Conservation (phyloP, 2,113 vertebrate species). For the Leptocoma aspasia region DNA sequence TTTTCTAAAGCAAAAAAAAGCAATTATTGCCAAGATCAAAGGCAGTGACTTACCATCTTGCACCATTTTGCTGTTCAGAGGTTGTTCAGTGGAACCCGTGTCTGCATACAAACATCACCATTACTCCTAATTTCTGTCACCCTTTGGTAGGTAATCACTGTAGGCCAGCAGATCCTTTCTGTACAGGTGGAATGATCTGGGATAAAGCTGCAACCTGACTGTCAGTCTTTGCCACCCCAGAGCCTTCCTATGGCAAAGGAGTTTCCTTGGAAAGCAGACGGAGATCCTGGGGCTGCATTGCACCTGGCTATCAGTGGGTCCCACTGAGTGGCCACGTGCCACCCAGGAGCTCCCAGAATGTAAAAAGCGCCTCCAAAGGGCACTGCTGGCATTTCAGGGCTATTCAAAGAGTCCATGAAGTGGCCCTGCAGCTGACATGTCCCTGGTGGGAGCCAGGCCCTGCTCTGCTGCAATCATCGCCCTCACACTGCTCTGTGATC, state of each 20-base stretch:
- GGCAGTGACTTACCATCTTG: neutral
- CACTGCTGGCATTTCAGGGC: neutral
- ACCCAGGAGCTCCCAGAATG: neutral
- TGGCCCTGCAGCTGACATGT: neutral
- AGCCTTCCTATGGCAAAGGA: neutral
- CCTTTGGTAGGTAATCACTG: neutral
- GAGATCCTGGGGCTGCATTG: fast-evolving
- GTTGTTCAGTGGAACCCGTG: fast-evolving
- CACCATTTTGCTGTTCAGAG: neutral
- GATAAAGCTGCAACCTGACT: neutral
- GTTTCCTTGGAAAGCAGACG: neutral
- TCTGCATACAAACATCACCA: neutral
- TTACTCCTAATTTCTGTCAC: neutral
- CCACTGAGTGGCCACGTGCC: neutral
- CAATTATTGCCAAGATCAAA: neutral
- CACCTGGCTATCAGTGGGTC: fast-evolving
- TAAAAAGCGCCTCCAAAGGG: neutral
- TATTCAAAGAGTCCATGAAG: neutral
- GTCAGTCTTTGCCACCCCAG: neutral
- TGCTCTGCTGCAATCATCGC: neutral
- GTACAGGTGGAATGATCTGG: neutral
- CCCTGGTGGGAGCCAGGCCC: neutral
- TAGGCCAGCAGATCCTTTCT: neutral
- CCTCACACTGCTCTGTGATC: fast-evolving
- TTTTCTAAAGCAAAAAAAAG: neutral